Evolutionary conservation across 2,888 invertebrate species (phyloP), one percentile per base, ranked within the genome.

Genomic region (Lomographa bimaculata): DNA sequence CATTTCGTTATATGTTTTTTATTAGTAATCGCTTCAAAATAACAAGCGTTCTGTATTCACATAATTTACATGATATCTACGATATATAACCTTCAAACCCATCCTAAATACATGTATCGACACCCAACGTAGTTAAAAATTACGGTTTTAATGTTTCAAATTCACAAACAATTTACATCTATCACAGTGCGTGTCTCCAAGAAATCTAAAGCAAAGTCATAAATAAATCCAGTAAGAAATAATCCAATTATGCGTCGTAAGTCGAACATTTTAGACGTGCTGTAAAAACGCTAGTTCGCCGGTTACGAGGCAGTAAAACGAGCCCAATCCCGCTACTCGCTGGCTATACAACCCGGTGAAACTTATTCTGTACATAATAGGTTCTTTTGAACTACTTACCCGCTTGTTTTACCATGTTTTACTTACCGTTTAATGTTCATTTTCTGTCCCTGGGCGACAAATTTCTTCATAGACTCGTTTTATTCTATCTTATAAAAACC

Each of bases 271-370:
- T 77, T 80, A 79, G 82, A 83, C 75, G 77, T 65, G 77, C 65
- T 73, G 77, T 86, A 85, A 86, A 85, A 85, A 85, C 75, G 68
- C 65, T 41, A 35, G 35, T 29, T 26, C 20, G 74, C 61, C 74
- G 66, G 79, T 82, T 84, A 85, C 81, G 78, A 82, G 79, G 80
- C 60, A 60, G 74, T 83, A 84, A 84, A 77, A 69, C 63, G 68
- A 72, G 71, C 75, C 67, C 63, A 50, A 42, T n/a, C n/a, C 59
- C 62, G 41, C 25, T 28, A 12, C 30, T 33, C 16, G 19, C 11
- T 64, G n/a, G 14, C 14, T 59, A 67, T 61, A 71, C 72, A 70
- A 65, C 69, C 64, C 52, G 71, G 68, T 55, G 9, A 4, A 35
- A 35, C 25, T n/a, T 34, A 35, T 35, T 29, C 29, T 25, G 35